These are phyloP conservation scores for Zygogramma bicolorata DNA, from an alignment of 2,888 invertebrate genomes.

Conservation along the genomic window DNA sequence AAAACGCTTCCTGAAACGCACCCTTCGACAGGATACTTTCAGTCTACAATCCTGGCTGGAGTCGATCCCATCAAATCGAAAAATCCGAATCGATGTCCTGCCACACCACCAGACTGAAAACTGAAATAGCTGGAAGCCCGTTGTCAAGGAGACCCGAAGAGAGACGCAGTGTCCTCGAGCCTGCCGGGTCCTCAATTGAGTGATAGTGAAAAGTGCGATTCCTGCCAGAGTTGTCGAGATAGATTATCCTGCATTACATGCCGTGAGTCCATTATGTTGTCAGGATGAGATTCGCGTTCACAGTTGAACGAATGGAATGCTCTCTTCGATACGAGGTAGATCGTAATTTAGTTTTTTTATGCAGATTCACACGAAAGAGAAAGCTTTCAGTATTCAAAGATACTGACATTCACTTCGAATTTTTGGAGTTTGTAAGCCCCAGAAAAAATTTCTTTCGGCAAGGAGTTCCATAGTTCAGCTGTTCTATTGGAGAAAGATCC, in stretches of 20 bases:
- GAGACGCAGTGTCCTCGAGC: slow-evolving; percentile 49
- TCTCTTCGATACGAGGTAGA: neutral
- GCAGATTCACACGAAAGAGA: no score
- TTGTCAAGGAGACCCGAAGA: slow-evolving; percentile 55
- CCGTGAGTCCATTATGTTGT: slow-evolving; percentile 28
- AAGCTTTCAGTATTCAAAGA: no score
- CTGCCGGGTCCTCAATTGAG: slow-evolving; percentile 19
- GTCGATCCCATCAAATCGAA: slow-evolving; percentile 43
- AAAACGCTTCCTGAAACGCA: no score
- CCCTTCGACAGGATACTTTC: no score
- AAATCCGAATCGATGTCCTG: slow-evolving; percentile 62
- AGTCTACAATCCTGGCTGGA: slow-evolving; percentile 17
- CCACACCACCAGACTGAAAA: slow-evolving; percentile 61
- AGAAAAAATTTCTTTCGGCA: no score
- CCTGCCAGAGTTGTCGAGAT: slow-evolving; percentile 30
- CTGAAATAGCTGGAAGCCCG: slow-evolving; percentile 35
- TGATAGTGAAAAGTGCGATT: slow-evolving; percentile 30
- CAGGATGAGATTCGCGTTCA: neutral
- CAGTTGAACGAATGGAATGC: no score
- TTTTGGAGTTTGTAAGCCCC: no score
- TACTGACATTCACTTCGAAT: no score
- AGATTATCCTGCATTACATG: slow-evolving; percentile 36
- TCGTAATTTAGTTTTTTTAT: no score
- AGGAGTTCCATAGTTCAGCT: no score
- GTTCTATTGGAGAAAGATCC: no score